Percentiles rank a stretch among this genome's conserved stretches.
Evolutionary conservation across 2,888 invertebrate species (phyloP).

Genomic region (Plebejus argus): DNA sequence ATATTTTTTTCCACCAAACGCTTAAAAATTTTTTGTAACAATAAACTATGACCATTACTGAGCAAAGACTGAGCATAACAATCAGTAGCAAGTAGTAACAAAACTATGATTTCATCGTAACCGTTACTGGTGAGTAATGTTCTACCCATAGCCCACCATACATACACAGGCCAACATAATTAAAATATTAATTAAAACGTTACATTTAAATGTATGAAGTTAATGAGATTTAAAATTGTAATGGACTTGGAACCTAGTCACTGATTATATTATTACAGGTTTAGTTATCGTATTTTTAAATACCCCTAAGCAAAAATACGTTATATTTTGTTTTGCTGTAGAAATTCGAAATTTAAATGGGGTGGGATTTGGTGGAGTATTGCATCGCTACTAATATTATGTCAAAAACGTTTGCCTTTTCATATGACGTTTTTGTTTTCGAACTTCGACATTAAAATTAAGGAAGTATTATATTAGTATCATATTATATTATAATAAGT

Average conservation of each 20-base stretch:
- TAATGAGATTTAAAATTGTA: background rate
- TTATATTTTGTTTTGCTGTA: background rate
- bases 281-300: background rate
- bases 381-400: no score
- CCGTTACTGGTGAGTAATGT: slow-evolving; percentile 6
- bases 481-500: no score
- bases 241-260: background rate
- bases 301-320: background rate
- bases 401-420: no score
- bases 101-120: slow-evolving; percentile 13
- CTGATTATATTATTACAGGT: background rate
- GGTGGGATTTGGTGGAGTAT: background rate
- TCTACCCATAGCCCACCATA: background rate
- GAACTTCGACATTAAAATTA: background rate
- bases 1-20: background rate
- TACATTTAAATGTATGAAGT: background rate
- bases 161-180: background rate
- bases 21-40: background rate
- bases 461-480: background rate
- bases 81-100: background rate
- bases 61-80: background rate
- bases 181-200: slow-evolving; percentile 20
- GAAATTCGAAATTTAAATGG: background rate
- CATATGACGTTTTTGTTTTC: no score
- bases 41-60: background rate